phyloP scores from a whole-genome alignment of 2,888 invertebrate genomes.

The Idaea straminata region DNA sequence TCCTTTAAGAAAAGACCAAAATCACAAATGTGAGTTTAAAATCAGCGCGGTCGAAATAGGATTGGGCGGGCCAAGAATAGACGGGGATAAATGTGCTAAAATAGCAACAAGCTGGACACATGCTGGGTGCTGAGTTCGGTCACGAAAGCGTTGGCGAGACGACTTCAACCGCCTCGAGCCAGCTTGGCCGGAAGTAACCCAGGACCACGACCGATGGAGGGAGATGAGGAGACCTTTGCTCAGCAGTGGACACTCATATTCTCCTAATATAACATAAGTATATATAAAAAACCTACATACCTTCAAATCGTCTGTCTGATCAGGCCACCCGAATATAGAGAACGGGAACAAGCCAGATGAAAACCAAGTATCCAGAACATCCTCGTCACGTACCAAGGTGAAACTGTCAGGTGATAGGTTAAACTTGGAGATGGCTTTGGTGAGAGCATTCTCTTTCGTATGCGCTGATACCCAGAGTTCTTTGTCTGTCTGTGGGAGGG shows the following conservation, averaged over 20 bases:
- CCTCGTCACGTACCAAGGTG: slow-evolving; percentile 89
- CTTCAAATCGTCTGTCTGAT: slow-evolving; percentile 84
- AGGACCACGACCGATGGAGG: too few species aligned
- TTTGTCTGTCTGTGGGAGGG: slow-evolving; percentile 60
- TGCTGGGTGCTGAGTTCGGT: too few species aligned
- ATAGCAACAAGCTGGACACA: too few species aligned
- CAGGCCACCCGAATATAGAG: slow-evolving; percentile 98
- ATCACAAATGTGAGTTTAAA: background rate
- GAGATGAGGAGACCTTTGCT: too few species aligned
- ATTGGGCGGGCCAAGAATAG: too few species aligned
- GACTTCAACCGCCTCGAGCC: too few species aligned
- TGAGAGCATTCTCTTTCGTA: slow-evolving; percentile 85
- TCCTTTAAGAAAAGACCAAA: background rate
- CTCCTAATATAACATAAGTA: background rate
- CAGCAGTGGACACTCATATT: too few species aligned
- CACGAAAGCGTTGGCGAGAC: too few species aligned
- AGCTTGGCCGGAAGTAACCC: too few species aligned
- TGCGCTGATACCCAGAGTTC: slow-evolving; percentile 90
- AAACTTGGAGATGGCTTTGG: slow-evolving; percentile 89
- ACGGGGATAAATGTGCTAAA: too few species aligned
- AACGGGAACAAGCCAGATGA: slow-evolving; percentile 98
- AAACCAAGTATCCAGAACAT: slow-evolving; percentile 99
- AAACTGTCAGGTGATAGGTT: slow-evolving; percentile 74
- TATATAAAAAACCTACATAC: slow-evolving; percentile 44
- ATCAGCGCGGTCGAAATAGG: background rate